Evolutionary conservation across 2,888 invertebrate genomes (phyloP), one percentile per base, ranked within the genome.

Genomic region (Zaprionus lineosus): DNA sequence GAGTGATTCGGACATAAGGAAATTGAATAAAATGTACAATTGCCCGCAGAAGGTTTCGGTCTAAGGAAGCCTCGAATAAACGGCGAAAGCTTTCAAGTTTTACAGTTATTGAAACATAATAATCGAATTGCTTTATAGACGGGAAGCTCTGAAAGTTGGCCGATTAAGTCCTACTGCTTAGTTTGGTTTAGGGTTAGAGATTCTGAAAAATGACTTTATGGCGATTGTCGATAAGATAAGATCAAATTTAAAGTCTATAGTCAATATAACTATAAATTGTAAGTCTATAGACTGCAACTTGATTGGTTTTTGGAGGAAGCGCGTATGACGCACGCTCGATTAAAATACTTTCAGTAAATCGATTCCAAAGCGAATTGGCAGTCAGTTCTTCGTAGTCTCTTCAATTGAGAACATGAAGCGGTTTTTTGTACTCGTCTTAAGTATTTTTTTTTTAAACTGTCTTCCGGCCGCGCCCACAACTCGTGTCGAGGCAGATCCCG

Each of bases 401-500:
- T 15, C 2, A 26, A 2, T 12, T 2, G 26, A 15, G 0, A 71
- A 43, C 66, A 68, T 68, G 72, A 34, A 29, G 2, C 12, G 14
- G 11, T n/a, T 21, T 1, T 26, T 33, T 0, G 7, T 33, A 9
- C 3, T 31, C 11, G 6, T 11, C 1, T 7, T 53, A 15, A 7
- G 12, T 14, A 9, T 46, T n/a, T 11, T 52, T 8, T 28, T 51
- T 0, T 8, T 36, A 0, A 15, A 12, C 9, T 11, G 7, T 16
- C 12, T 5, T 24, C 2, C 29, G 3, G 59, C 64, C 14, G 73
- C 64, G 18, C 61, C 73, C 12, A n/a, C 50, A 4, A 5, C 0
- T 4, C 53, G 26, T 1, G n/a, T 4, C 1, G 71, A 60, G 33
- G 8, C 31, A 2, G 95, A 95, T 85, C 94, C 94, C 0, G 96